Base-by-base conservation (phyloP, 2,797 vertebrate species). In the Trachurus trachurus region DNA sequence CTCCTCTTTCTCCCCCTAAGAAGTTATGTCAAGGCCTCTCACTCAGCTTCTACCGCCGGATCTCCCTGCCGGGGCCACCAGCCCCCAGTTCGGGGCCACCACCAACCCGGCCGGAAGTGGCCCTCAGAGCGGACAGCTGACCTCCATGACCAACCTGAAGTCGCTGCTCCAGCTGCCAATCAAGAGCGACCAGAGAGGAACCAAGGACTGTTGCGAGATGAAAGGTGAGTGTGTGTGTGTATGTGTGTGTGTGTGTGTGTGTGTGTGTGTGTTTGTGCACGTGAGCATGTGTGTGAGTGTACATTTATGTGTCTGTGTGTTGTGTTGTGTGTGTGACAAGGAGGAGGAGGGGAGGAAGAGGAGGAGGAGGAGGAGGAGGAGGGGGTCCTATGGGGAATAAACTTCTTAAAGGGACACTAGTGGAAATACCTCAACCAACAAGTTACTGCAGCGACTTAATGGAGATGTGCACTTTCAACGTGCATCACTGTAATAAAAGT, bases 161-260 rank as follows among this genome's bases (percentile, higher is more conserved):
- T 95, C 95, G 37, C 95, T 98, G 75, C 96, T 98, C 15, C 97
- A 98, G 86, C 95, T 97, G 84, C 97, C 97, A 66, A 95, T 96
- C 92, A 98, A 98, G 92, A 95, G 90, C 79, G 96, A 97, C 76
- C 95, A 95, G 86, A 92, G 95, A 81, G 88, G 85, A 66, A 4
- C 75, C 74, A 97, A 97, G 93, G 96, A 98, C 82, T 96, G 94
- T 73, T 94, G 95, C 86, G 95, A 95, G 83, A 95, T 95, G 92
- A 96, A 96, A 93, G 95, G 95, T 96, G 90, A 92, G 84, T 54
- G 66, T 47, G 80, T 61, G 80, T 39, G 52, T 53, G 54, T 63
- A 15, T 42, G 68, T 62, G 95, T 96, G 91, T 91, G 83, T 45
- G 42, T 34, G 47, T 45, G 39, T 2, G 68, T 31, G 10, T 10